A percentile compares a stretch with the other conserved stretches of the same genome.
phyloP scores from a whole-genome alignment of 2,888 invertebrate genomes.

The Athalia rosae region DNA sequence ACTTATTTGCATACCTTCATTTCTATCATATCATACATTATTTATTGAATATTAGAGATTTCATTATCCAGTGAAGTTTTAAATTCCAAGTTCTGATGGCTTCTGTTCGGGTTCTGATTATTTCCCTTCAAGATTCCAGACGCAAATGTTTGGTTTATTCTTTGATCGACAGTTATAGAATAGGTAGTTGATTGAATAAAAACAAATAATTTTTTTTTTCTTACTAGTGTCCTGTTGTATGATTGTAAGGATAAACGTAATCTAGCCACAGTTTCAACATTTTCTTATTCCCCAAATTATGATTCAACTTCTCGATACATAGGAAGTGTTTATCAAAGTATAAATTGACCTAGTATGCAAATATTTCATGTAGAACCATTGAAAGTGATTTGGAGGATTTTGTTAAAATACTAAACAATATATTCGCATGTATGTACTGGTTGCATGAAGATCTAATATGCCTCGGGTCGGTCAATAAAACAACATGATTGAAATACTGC shows the following conservation, averaged over 20 bases:
- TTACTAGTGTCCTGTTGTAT: slow-evolving; percentile 24
- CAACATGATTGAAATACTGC: not conserved
- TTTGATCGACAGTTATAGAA: not conserved
- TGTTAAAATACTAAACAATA: slow-evolving; percentile 6
- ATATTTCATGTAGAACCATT: not conserved
- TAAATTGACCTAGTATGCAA: slow-evolving; percentile 6
- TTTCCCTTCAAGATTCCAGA: not conserved
- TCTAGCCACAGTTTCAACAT: slow-evolving; percentile 24
- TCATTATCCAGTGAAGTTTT: slow-evolving; percentile 38
- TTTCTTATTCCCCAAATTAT: slow-evolving; percentile 1
- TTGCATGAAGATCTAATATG: slow-evolving; percentile 1
- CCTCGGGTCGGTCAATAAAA: not conserved
- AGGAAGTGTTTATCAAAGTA: slow-evolving; percentile 6
- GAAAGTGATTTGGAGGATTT: not conserved
- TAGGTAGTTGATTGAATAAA: slow-evolving; percentile 5
- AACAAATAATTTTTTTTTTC: slow-evolving; percentile 4
- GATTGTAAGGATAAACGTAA: slow-evolving; percentile 20
- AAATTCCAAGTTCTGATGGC: slow-evolving; percentile 13
- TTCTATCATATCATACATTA: slow-evolving; percentile 31
- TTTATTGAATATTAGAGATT: slow-evolving; percentile 36
- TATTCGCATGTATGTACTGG: slow-evolving; percentile 3
- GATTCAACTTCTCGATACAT: not conserved
- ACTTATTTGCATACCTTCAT: slow-evolving; percentile 31
- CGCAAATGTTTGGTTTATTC: slow-evolving; percentile 13
- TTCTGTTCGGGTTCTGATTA: not conserved